Evolutionary conservation across 2,888 invertebrate species (phyloP), one percentile per base, ranked within the genome.

Genomic region (Rhagonycha lutea): DNA sequence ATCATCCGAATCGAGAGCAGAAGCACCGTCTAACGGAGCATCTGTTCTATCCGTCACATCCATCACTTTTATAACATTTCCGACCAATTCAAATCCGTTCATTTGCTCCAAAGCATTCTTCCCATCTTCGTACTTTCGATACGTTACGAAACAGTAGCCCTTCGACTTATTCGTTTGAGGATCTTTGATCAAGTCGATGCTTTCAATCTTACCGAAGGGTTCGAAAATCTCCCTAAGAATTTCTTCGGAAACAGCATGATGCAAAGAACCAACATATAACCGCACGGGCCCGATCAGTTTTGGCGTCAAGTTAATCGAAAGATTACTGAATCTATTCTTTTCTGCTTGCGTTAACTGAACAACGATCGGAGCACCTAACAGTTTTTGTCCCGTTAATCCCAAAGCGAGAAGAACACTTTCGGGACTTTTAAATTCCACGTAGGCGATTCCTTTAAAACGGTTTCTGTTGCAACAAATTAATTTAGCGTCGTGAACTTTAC

Each of bases 391-490:
- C 47, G 97, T 96, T 77, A 99, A 90, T 47, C 98, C 99, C 80
- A 99, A 89, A 18, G 98, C 99, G 95, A 95, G 86, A 8, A 7
- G 2, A 10, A 99, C 99, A 79, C 98, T 97, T 89, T 98, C 98
- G 0, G 98, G 96, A 89, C 99, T 98, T 88, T 95, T 95, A 87
- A 99, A 99, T 89, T 99, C 99, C 77, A 99, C 97, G 86, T 99
- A 99, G 12, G 99, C 97, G 83, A 99, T 99, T 67, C 99, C 99
- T 89, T 99, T 99, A 85, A 99, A 99, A 81, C 99, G 91, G 0
- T 99, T 99, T 89, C 99, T 98, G 88, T 98, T 98, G 89, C 99
- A 99, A 74, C 98, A 98, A 75, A 99, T 99, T 82, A 99, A 93
- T 84, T 99, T 92, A 18, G 99, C 99, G 90, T 99, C 99, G 82